Evolutionary conservation across 2,797 vertebrate species (phyloP).

Genomic region (Tapera naevia): DNA sequence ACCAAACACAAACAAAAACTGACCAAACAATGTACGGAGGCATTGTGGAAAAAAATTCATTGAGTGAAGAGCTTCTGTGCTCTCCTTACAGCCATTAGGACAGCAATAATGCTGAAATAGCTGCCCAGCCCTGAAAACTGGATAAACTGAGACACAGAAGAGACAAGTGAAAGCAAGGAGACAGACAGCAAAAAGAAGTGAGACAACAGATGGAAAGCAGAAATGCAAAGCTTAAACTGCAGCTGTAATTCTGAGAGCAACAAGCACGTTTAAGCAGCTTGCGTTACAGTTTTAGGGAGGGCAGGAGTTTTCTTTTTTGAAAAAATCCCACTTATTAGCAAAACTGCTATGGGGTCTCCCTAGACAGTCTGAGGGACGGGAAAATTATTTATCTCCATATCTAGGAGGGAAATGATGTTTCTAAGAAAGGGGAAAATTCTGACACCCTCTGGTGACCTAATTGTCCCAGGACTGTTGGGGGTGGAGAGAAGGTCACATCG

Average conservation of each 20-base stretch:
- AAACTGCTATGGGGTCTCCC: background rate
- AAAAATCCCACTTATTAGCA: background rate
- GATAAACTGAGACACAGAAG: conserved; percentile 41
- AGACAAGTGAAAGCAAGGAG: conserved; percentile 43
- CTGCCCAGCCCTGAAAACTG: conserved; percentile 23
- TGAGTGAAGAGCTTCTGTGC: background rate
- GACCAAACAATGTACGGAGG: background rate
- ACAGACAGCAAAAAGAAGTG: conserved; percentile 44
- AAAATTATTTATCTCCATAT: background rate
- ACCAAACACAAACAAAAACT: background rate
- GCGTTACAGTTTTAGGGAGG: background rate
- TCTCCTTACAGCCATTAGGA: conserved; percentile 19
- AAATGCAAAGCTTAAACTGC: conserved; percentile 28
- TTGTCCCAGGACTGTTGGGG: background rate
- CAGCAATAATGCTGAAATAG: conserved; percentile 11
- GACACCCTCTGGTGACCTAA: background rate
- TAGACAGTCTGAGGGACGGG: background rate
- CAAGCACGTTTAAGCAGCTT: background rate
- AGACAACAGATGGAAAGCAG: conserved; percentile 47
- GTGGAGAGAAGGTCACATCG: background rate
- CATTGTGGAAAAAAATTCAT: background rate
- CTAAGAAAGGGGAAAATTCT: background rate
- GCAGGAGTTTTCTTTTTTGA: background rate
- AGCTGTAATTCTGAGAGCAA: conserved; percentile 25
- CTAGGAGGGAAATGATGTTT: background rate